Percentiles rank a stretch among this genome's conserved stretches.
phyloP scores from a whole-genome alignment of 2,797 vertebrate species.

The Channallabes apus region DNA sequence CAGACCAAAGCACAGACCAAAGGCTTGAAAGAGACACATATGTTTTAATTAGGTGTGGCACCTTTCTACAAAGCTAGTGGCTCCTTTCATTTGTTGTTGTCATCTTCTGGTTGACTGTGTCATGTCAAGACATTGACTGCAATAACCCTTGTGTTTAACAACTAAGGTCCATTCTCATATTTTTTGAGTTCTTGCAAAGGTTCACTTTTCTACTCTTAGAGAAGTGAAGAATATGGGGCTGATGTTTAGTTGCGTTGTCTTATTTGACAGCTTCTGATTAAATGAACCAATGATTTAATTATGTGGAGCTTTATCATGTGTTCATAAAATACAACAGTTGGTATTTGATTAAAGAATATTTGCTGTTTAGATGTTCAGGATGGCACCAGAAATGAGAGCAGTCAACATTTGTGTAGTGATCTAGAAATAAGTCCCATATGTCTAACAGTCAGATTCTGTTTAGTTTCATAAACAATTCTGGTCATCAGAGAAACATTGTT shows the following conservation, averaged over 20 bases:
- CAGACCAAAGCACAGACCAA: constrained; percentile 28
- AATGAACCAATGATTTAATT: neutral
- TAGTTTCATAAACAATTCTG: constrained; percentile 86
- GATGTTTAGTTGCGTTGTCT: neutral
- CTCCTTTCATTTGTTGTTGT: constrained; percentile 48
- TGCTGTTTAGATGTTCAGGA: constrained; percentile 20
- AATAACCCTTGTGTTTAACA: neutral
- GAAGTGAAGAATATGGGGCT: neutral
- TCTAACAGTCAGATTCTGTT: constrained; percentile 75
- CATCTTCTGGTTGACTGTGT: constrained; percentile 4
- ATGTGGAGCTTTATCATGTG: constrained; percentile 1
- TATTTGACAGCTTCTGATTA: neutral
- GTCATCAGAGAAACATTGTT: constrained; percentile 79
- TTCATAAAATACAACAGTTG: constrained; percentile 21
- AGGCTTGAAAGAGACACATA: constrained; percentile 49
- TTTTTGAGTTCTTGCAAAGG: neutral
- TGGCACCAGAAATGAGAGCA: constrained; percentile 43
- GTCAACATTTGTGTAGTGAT: constrained; percentile 58
- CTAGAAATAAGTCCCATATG: constrained; percentile 70
- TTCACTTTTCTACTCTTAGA: neutral
- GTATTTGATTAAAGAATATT: constrained; percentile 11
- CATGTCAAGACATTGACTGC: constrained; percentile 8
- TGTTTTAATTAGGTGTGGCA: constrained; percentile 57
- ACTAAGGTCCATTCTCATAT: neutral
- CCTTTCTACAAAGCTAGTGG: constrained; percentile 46